These are phyloP conservation scores for Rhopilema esculentum DNA, from an alignment of 30 jellyfish, hydroid and myxozoan species.

Conservation along the genomic window DNA sequence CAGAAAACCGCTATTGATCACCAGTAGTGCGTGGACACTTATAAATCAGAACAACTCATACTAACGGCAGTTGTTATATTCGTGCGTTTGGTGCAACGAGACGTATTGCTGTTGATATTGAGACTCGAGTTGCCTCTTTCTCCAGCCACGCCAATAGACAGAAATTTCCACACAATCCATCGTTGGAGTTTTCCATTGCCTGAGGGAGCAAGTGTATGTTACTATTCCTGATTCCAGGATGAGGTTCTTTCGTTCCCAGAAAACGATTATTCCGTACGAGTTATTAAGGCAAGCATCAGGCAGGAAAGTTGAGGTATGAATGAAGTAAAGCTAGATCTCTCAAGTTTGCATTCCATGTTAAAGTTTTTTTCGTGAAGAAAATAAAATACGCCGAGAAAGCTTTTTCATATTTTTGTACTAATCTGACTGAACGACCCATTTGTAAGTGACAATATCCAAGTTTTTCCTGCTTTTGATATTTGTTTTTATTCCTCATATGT, in stretches of 20 bases:
- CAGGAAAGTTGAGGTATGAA: slow-evolving; percentile 2
- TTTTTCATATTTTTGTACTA: no score
- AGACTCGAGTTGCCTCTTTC: no score
- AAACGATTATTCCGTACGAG: slow-evolving; percentile 31
- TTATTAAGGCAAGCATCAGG: slow-evolving; percentile 50
- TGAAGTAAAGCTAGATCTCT: neutral
- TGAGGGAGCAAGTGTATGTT: neutral
- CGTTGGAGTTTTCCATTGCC: no score
- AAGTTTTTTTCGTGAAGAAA: neutral
- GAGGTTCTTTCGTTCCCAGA: slow-evolving; percentile 60
- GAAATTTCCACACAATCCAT: no score
- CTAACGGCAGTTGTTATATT: neutral
- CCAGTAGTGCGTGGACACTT: slow-evolving; percentile 46
- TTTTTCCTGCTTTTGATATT: no score
- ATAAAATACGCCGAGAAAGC: no score
- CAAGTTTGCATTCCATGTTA: neutral
- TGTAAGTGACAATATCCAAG: no score
- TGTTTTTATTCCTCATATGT: no score
- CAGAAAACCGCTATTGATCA: slow-evolving; percentile 74
- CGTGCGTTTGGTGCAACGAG: neutral
- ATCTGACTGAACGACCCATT: no score
- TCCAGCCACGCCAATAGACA: no score
- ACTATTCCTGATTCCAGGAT: neutral
- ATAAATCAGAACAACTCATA: neutral
- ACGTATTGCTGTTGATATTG: neutral